phyloP scores from a whole-genome alignment of 2,888 invertebrate species.

The Drosophila planitibia region DNA sequence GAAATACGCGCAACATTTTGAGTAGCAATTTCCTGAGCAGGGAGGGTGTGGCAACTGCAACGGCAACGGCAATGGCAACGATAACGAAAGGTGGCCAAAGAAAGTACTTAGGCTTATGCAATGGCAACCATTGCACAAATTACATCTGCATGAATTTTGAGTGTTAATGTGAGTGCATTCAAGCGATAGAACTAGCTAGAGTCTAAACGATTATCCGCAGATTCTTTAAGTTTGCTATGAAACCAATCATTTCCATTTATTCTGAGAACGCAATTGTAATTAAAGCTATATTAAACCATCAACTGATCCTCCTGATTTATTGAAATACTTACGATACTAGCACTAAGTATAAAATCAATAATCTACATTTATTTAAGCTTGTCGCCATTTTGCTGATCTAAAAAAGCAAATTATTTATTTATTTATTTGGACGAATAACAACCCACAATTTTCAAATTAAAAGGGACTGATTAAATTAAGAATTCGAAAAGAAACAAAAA shows the following conservation, averaged over 20 bases:
- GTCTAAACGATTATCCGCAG: constrained; percentile 5
- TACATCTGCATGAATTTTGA: constrained; percentile 46
- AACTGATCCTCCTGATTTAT: not conserved
- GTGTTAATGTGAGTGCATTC: constrained; percentile 42
- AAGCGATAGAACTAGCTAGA: constrained; percentile 38
- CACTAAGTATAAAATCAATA: not conserved
- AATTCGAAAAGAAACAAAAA: too few relatives aligned
- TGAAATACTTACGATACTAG: not conserved
- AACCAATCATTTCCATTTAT: not conserved
- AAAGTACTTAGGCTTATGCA: constrained; percentile 32
- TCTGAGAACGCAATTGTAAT: not conserved
- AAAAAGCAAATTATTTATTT: not conserved
- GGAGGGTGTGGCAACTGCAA: constrained; percentile 7
- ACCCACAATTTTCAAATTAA: not conserved
- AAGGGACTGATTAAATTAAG: not conserved
- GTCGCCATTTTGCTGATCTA: not conserved
- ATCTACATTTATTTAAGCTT: not conserved
- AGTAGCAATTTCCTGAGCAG: constrained; percentile 70
- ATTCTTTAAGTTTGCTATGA: constrained; percentile 6
- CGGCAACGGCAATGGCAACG: not conserved
- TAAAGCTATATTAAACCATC: not conserved
- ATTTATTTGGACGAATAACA: not conserved
- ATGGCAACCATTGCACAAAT: constrained; percentile 26
- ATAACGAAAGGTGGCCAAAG: constrained; percentile 11
- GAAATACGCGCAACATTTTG: constrained; percentile 73